These are phyloP conservation scores for Nephrotoma flavescens DNA, from an alignment of 2,888 invertebrate species.

Conservation along the genomic window DNA sequence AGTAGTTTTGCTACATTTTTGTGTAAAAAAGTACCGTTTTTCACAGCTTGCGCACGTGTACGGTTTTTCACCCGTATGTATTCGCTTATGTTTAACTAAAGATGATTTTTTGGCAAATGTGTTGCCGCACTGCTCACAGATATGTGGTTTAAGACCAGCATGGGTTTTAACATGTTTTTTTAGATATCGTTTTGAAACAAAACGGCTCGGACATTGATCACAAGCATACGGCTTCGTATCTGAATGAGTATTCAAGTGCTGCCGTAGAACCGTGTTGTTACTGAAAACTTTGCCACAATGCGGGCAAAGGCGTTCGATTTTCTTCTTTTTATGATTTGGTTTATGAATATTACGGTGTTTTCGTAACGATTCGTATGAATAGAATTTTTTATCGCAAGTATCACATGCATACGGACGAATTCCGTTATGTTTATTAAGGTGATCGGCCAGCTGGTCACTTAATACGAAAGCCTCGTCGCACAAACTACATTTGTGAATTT, in stretches of 20 bases:
- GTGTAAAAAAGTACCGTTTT: neutral
- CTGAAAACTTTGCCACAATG: neutral
- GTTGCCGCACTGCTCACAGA: neutral
- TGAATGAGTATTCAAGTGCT: neutral
- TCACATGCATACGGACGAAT: neutral
- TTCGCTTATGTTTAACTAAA: neutral
- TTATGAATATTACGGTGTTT: neutral
- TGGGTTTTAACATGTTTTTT: neutral
- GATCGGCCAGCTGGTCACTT: neutral
- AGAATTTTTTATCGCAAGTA: neutral
- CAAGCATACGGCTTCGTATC: neutral
- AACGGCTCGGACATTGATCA: neutral
- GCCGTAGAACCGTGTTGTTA: neutral
- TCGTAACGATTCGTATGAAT: neutral
- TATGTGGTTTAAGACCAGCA: neutral
- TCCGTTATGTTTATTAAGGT: neutral
- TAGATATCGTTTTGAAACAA: neutral
- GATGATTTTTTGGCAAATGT: neutral
- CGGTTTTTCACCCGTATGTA: neutral
- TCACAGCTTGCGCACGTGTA: neutral
- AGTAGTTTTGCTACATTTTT: neutral
- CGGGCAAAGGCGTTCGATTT: neutral
- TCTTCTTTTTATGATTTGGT: neutral
- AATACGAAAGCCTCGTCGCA: neutral
- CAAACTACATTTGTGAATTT: neutral